phyloP scores from a whole-genome alignment of 2,888 invertebrate genomes.

The Caenorhabditis uteleia region DNA sequence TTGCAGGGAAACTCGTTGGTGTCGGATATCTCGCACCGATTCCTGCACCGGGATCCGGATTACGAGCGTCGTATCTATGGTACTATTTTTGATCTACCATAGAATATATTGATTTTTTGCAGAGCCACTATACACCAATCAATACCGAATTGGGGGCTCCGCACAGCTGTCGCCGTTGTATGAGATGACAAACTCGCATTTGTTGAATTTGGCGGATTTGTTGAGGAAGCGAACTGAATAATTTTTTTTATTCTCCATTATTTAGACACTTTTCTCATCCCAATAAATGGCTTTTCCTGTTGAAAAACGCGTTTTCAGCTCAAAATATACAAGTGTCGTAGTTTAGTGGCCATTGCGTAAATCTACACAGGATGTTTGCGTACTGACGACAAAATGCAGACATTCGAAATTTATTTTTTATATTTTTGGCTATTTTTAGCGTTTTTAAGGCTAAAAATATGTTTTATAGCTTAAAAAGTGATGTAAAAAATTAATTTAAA shows the following conservation, averaged over 20 bases:
- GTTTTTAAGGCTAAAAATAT: no score
- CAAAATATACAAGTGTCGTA: no score
- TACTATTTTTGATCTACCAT: neutral
- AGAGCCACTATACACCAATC: constrained; percentile 30
- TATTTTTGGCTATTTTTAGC: no score
- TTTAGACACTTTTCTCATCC: neutral
- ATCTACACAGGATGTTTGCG: no score
- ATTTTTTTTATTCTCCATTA: neutral
- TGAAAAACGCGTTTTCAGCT: no score
- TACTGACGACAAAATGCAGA: no score
- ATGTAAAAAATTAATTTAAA: neutral
- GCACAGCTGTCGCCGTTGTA: constrained; percentile 28
- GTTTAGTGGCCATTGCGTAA: no score
- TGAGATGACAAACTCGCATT: constrained; percentile 38
- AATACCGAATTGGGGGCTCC: constrained; percentile 12
- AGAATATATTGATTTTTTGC: constrained; percentile 1
- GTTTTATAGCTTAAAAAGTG: neutral
- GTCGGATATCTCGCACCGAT: constrained; percentile 34
- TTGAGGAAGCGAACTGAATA: constrained; percentile 30
- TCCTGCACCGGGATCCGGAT: constrained; percentile 20
- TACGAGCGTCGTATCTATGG: constrained; percentile 28
- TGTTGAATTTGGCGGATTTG: constrained; percentile 30
- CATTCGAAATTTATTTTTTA: no score
- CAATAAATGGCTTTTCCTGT: no score
- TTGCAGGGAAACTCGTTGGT: constrained; percentile 26